Evolutionary conservation across 2,888 invertebrate genomes (phyloP).

Genomic region (Lithophane leautieri): DNA sequence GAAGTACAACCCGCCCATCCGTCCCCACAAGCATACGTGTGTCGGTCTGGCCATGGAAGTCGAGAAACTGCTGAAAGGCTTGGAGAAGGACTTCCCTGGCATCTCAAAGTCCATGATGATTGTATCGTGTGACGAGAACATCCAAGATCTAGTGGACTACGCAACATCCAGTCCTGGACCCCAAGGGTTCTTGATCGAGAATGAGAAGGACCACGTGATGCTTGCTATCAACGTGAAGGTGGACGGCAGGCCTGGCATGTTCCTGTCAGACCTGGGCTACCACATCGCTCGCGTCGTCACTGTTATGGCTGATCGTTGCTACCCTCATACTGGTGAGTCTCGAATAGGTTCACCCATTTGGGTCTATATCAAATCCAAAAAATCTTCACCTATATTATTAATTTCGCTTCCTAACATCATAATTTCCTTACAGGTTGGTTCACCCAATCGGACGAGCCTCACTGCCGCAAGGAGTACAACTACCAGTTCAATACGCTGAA

Average conservation of each 20-base stretch:
- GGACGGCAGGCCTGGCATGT: constrained; percentile 93
- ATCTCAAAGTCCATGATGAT: constrained; percentile 93
- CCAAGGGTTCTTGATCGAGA: constrained; percentile 91
- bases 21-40: constrained; percentile 96
- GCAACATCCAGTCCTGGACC: constrained; percentile 91
- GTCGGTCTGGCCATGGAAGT: constrained; percentile 97
- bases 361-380: background rate
- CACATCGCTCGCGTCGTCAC: constrained; percentile 96
- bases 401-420: background rate
- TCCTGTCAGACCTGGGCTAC: constrained; percentile 97
- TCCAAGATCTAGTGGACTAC: constrained; percentile 91
- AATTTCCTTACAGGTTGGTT: constrained; percentile 92
- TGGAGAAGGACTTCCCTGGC: constrained; percentile 91
- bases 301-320: constrained; percentile 95
- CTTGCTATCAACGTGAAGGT: constrained; percentile 94
- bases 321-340: constrained; percentile 95
- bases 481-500: constrained; percentile 93
- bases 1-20: constrained; percentile 95
- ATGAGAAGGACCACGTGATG: constrained; percentile 97
- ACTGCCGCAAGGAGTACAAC: constrained; percentile 95
- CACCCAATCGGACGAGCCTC: constrained; percentile 94
- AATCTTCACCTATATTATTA: background rate
- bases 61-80: constrained; percentile 92
- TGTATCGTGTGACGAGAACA: constrained; percentile 97
- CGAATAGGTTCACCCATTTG: background rate